Base-by-base conservation (phyloP, 1,140 invertebrate species). In the Diabrotica undecimpunctata region DNA sequence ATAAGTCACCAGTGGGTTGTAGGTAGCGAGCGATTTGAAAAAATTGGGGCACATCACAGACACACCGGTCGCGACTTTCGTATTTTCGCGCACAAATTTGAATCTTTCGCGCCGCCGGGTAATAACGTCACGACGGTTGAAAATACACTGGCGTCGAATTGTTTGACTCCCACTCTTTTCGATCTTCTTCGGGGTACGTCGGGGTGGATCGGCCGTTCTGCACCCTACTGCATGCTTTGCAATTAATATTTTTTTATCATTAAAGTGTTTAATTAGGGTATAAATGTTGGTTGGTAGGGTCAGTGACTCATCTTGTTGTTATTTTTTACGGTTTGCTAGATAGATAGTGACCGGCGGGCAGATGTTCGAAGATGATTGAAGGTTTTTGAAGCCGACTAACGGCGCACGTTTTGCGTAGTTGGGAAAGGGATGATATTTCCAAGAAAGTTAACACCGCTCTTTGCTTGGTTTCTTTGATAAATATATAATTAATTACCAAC, bases 231-330 rank as follows among this genome's bases (percentile, higher is more conserved):
- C 74, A 76, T 75, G 71, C 72, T 70, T 68, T 75, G 74, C 75
- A 77, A 77, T 77, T 77, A 77, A 77, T 77, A 75, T 75, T 76
- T 46, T n/a, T 46, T 76, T 76, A 77, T 76, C 73, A 76, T 77
- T 74, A 77, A 72, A 74, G 73, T 74, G 74, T 75, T 77, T 76
- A 77, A 76, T 77, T 76, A 73, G 70, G 61, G 62, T 66, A 66
- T 46, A 46, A 46, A 46, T 69, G 71, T 72, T 70, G 61, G 69
- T 25, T 46, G 74, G 71, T 75, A 74, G 66, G 74, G 74, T 74
- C 68, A 70, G 67, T 75, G 74, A 75, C 72, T 73, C 75, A 75
- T 72, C 72, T 54, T 54, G 13, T 7, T 35, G 51, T 66, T 61
- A 51, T 55, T 25, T 14, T 25, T 12, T 14, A 52, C 46, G 39